phyloP scores from a whole-genome alignment of 2,113 vertebrate genomes.

The Amazona vittata region DNA sequence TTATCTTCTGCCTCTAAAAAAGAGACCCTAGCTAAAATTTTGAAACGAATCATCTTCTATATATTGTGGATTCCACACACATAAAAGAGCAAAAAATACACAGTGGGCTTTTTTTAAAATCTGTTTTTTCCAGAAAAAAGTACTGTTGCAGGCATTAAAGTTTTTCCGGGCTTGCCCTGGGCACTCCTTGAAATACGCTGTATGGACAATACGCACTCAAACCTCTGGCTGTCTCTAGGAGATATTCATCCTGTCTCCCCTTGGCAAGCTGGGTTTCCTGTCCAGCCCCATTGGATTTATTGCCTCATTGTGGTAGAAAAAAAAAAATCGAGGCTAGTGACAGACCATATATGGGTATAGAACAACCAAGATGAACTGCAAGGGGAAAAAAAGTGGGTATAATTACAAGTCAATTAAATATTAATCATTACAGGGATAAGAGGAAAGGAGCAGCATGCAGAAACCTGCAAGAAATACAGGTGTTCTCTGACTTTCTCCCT shows the following conservation, averaged over 20 bases:
- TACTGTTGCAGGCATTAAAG: constrained; percentile 26
- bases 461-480: constrained; percentile 27
- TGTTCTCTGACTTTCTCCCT: neutral
- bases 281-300: constrained; percentile 57
- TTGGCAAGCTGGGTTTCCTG: constrained; percentile 64
- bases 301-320: constrained; percentile 46
- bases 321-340: constrained; percentile 39
- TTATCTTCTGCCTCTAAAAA: neutral
- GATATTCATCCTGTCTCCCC: constrained; percentile 39
- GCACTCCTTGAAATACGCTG: constrained; percentile 14
- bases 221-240: constrained; percentile 1
- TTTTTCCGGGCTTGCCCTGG: constrained; percentile 47
- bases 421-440: constrained; percentile 3
- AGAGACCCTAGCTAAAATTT: neutral
- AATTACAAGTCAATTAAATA: constrained; percentile 59
- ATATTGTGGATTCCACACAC: neutral
- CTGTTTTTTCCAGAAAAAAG: constrained; percentile 37
- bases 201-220: neutral
- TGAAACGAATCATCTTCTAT: neutral
- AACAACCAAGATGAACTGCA: neutral
- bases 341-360: constrained; percentile 47
- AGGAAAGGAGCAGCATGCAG: neutral
- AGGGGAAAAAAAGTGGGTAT: neutral
- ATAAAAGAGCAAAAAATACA: constrained; percentile 19
- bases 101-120: neutral